phyloP scores from a whole-genome alignment of 2,113 vertebrate species.

The Madoqua kirkii region DNA sequence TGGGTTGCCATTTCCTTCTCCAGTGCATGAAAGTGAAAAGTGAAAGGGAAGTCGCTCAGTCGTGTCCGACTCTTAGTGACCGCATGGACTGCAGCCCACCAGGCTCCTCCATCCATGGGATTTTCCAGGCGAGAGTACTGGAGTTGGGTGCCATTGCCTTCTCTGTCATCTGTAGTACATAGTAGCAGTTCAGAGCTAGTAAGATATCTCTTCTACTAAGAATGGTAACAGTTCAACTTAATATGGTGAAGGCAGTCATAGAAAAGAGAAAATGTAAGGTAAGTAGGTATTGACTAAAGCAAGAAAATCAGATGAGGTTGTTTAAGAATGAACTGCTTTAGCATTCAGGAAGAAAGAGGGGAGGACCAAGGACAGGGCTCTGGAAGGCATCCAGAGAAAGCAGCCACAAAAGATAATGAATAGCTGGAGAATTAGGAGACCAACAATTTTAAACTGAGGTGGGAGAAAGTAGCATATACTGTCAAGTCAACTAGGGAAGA shows the following conservation, averaged over 20 bases:
- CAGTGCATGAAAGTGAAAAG: no score
- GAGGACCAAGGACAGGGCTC: conserved; percentile 51
- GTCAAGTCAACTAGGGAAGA: background rate
- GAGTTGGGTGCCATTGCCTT: no score
- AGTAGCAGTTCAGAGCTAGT: background rate
- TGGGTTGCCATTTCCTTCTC: no score
- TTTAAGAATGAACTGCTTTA: conserved; percentile 34
- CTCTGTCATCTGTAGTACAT: background rate
- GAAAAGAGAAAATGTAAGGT: background rate
- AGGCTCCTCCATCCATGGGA: no score
- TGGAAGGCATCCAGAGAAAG: conserved; percentile 23
- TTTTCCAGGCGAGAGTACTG: no score
- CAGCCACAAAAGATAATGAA: conserved; percentile 42
- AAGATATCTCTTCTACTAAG: background rate
- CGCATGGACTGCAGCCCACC: no score
- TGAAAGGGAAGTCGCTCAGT: no score
- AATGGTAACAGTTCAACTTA: background rate
- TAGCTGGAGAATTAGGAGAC: conserved; percentile 15
- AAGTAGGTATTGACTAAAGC: background rate
- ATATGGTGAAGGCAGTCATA: background rate
- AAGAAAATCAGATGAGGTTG: conserved; percentile 32
- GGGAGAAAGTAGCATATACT: background rate
- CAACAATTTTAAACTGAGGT: background rate
- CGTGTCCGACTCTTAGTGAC: no score
- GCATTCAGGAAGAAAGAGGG: background rate